phyloP scores from a whole-genome alignment of 1,140 invertebrate species.

The Subanguina moxae region DNA sequence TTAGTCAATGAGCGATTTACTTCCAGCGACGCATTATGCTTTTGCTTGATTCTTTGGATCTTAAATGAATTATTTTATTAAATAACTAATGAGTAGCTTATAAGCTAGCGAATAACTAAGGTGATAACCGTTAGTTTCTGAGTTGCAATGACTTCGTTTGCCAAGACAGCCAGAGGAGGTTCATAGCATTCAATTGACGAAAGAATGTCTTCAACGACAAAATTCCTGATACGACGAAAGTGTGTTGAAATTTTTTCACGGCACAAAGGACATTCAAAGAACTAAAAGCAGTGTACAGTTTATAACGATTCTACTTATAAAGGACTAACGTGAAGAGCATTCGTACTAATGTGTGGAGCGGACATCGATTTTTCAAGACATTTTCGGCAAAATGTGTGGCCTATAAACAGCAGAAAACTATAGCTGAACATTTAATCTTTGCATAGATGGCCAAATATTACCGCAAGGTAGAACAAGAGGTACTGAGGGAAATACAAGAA shows the following conservation, averaged over 20 bases:
- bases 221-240: conserved; percentile 9
- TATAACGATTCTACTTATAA: neutral
- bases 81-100: no score
- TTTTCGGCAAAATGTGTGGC: conserved; percentile 25
- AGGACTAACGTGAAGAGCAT: neutral
- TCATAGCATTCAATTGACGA: conserved; percentile 19
- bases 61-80: neutral
- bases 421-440: no score
- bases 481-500: conserved; percentile 20
- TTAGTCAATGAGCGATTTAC: neutral
- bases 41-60: conserved; percentile 1
- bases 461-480: conserved; percentile 29
- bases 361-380: conserved; percentile 7
- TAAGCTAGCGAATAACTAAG: neutral
- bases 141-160: conserved; percentile 24
- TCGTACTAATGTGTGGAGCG: neutral
- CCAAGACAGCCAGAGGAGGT: neutral
- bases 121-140: conserved; percentile 26
- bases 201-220: conserved; percentile 28
- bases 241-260: conserved; percentile 8
- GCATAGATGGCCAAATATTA: no score
- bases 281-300: neutral
- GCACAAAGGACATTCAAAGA: conserved; percentile 28
- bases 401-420: no score
- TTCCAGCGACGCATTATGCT: neutral